phyloP scores from a whole-genome alignment of 2,888 invertebrate genomes.

The Bellardia pandia region DNA sequence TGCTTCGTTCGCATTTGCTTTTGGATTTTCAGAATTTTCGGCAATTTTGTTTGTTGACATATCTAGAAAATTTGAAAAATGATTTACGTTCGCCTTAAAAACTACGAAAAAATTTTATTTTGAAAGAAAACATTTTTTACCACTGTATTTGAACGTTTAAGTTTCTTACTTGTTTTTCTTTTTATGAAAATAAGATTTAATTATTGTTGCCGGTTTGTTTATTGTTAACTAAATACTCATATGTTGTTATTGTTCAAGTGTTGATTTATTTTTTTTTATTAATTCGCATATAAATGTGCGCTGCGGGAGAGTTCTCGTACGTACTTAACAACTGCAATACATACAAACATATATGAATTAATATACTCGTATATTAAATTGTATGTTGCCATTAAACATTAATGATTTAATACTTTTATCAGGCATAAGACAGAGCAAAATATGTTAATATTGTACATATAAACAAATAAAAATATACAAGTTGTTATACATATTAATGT shows the following conservation, averaged over 20 bases:
- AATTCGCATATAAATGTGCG: background rate
- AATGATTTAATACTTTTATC: conserved; percentile 14
- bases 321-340: background rate
- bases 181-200: background rate
- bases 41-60: too few relatives aligned
- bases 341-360: background rate
- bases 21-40: too few relatives aligned
- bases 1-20: too few relatives aligned
- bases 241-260: background rate
- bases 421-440: background rate
- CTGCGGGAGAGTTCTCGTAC: background rate
- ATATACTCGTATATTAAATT: background rate
- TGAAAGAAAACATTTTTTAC: too few relatives aligned
- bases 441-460: background rate
- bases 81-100: too few relatives aligned
- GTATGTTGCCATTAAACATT: conserved; percentile 3
- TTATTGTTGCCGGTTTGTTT: background rate
- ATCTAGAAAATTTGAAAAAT: too few relatives aligned
- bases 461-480: background rate
- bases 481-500: too few relatives aligned
- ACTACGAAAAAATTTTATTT: too few relatives aligned
- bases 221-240: background rate
- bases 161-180: too few relatives aligned
- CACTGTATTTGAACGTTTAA: background rate
- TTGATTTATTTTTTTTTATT: background rate